Base-by-base conservation (phyloP, 2,888 invertebrate species). In the Eupithecia centaureata region DNA sequence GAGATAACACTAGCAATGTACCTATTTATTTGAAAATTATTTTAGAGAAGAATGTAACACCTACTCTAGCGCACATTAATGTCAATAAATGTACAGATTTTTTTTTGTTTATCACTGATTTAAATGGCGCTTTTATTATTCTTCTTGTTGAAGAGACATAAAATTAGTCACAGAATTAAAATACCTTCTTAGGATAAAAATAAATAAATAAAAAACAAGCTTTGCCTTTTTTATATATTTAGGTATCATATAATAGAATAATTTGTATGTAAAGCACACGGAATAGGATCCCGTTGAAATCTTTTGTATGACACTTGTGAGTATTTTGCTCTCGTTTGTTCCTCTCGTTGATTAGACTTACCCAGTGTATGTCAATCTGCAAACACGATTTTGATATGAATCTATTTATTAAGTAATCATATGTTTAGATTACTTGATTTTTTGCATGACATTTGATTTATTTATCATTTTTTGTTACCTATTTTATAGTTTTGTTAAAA, bases 221-320 rank as follows among this genome's bases (percentile, higher is more conserved):
- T n/a, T n/a, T n/a, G n/a, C n/a, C n/a, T n/a, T n/a, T n/a, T n/a
- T n/a, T n/a, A n/a, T n/a, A n/a, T n/a, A n/a, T n/a, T n/a, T n/a
- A n/a, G n/a, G n/a, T n/a, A n/a, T n/a, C n/a, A n/a, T n/a, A n/a
- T n/a, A n/a, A n/a, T n/a, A n/a, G n/a, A n/a, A n/a, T n/a, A n/a
- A n/a, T n/a, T n/a, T n/a, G n/a, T n/a, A n/a, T n/a, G 13, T 30
- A 70, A 33, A 47, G 4, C 13, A 61, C 28, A 62, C 0, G 12
- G n/a, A 27, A 56, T 28, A 15, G 8, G 64, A 58, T 38, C 73
- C 67, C 74, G 70, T 77, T 75, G 71, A 75, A 66, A 65, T 75
- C 64, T 71, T 57, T 70, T 72, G 35, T 56, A 61, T 61, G 38
- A 28, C 25, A 32, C 35, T 30, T 30, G n/a, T 52, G 27, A 52